Base-by-base conservation (phyloP, 2,888 invertebrate species). In the Melikaiella ostensackeni region DNA sequence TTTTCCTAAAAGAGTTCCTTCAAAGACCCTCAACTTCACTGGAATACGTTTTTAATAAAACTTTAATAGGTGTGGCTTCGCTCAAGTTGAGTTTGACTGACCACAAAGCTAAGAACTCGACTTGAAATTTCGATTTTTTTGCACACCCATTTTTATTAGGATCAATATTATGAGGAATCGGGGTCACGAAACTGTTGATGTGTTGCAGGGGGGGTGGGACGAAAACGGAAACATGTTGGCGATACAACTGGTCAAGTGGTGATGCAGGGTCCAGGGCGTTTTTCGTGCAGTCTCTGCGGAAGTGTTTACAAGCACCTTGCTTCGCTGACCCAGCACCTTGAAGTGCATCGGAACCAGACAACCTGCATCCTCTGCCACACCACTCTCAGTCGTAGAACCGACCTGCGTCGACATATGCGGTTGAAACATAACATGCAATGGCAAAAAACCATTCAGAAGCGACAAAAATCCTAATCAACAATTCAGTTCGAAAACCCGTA, bases 121-220 rank as follows among this genome's bases (percentile, higher is more conserved):
- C 55, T 77, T 24, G 24, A 38, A 33, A 27, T 70, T 77, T 19
- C 63, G 42, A 73, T 80, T 74, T 33, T n/a, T 76, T 38, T 55
- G 55, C 55, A 55, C 55, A 55, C 55, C 21, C 9, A 9, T 78
- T 76, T 77, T 76, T 78, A 78, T 38, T 50, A 35, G 13, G 57
- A 64, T 63, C 66, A 66, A 75, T 57, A 19, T 77, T 78, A 33
- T 85, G 85, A 88, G 86, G 85, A 88, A 88, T 82, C 86, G 90
- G 90, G 90, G 90, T 91, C 87, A 90, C 90, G 89, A 89, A 88
- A 89, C 85, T 91, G 88, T 91, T 90, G 85, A 89, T 91, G 91
- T 91, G 91, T 91, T 91, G 90, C 91, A 91, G 91, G 89, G 90
- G 91, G 91, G 91, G 90, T 91, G 89, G 91, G 91, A 89, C 90